phyloP scores from a whole-genome alignment of 2,113 vertebrate species.

The Bungarus multicinctus region DNA sequence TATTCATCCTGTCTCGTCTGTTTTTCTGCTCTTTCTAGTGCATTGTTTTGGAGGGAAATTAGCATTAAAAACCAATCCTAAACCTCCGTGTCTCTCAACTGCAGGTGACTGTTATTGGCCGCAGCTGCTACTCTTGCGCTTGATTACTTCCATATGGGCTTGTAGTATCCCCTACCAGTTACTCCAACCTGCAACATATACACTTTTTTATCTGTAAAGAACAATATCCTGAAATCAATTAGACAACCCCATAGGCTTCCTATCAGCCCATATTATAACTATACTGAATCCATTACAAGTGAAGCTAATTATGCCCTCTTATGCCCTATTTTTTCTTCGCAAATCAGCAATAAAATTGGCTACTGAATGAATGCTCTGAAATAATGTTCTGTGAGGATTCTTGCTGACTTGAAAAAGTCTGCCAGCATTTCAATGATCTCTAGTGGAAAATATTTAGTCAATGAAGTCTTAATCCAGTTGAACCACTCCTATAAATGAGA shows the following conservation, averaged over 20 bases:
- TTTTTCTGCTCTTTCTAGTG: constrained; percentile 67
- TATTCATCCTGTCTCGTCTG: constrained; percentile 76
- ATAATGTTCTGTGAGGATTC: constrained; percentile 58
- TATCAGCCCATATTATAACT: constrained; percentile 62
- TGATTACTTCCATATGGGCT: constrained; percentile 96
- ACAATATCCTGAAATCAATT: constrained; percentile 72
- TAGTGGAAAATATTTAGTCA: constrained; percentile 49
- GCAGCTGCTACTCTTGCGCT: constrained; percentile 94
- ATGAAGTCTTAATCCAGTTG: constrained; percentile 44
- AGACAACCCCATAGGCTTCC: constrained; percentile 55
- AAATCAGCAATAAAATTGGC: constrained; percentile 58
- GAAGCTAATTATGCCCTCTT: constrained; percentile 68
- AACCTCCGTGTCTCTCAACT: constrained; percentile 73
- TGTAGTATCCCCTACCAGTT: constrained; percentile 73
- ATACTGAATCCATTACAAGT: constrained; percentile 71
- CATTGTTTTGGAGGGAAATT: constrained; percentile 79
- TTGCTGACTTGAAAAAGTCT: constrained; percentile 52
- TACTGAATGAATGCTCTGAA: constrained; percentile 60
- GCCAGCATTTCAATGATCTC: constrained; percentile 58
- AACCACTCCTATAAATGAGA: constrained; percentile 38
- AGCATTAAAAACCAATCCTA: constrained; percentile 78
- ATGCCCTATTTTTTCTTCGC: constrained; percentile 44
- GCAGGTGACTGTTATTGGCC: constrained; percentile 97
- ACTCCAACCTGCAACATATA: constrained; percentile 26
- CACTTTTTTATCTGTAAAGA: constrained; percentile 50